These are phyloP conservation scores for Grammomys surdaster DNA, from an alignment of 2,113 vertebrate genomes.

Conservation along the genomic window DNA sequence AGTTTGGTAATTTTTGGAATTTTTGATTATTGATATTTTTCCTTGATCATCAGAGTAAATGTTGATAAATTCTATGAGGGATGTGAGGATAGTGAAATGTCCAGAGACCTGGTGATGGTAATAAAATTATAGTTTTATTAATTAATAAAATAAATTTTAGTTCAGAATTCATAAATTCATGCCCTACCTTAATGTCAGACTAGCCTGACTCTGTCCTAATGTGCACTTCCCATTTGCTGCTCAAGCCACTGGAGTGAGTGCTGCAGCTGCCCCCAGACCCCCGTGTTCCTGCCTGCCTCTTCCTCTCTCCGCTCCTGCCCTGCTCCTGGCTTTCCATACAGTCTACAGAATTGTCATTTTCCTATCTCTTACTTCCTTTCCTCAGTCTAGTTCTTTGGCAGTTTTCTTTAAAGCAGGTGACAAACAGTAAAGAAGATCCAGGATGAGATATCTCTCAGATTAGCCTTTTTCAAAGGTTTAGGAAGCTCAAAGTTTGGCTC, in stretches of 20 bases:
- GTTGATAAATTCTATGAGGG: not conserved
- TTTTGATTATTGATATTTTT: not conserved
- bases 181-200: not conserved
- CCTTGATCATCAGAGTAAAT: not conserved
- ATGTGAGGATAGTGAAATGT: not conserved
- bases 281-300: not conserved
- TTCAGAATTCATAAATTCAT: not conserved
- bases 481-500: not conserved
- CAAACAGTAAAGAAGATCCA: conserved; percentile 71
- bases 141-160: conserved; percentile 59
- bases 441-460: conserved; percentile 38
- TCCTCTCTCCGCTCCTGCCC: not conserved
- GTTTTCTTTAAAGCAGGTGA: conserved; percentile 82
- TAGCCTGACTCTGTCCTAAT: conserved; percentile 5
- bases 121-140: not conserved
- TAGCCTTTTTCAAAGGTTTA: not conserved
- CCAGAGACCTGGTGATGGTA: not conserved
- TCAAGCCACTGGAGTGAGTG: not conserved
- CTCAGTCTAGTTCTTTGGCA: conserved; percentile 68
- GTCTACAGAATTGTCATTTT: conserved; percentile 56
- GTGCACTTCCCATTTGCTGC: conserved; percentile 22
- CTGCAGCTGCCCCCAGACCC: conserved; percentile 37
- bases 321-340: conserved; percentile 35
- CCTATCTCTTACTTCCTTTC: conserved; percentile 77
- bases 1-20: not conserved